A percentile compares a stretch with the other conserved stretches of the same genome.
Evolutionary conservation across 2,888 invertebrate genomes (phyloP).

Genomic region (Augiades crinisus): DNA sequence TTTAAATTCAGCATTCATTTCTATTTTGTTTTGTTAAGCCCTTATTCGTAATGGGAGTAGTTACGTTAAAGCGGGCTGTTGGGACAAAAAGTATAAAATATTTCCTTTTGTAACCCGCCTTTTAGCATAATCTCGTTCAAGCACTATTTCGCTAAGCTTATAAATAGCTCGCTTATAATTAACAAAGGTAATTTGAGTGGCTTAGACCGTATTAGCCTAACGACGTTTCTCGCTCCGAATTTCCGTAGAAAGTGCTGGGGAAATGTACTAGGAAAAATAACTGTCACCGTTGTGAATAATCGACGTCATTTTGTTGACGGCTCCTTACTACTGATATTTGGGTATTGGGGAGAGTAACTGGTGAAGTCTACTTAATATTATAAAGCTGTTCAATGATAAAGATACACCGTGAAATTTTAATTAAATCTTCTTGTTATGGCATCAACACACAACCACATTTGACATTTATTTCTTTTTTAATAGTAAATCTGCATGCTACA

Average conservation of each 20-base stretch:
- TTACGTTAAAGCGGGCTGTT: not conserved
- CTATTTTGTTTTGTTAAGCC: not conserved
- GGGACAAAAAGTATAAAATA: slow-evolving; percentile 2
- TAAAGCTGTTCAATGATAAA: no score
- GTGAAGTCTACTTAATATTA: no score
- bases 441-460: no score
- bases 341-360: not conserved
- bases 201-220: not conserved
- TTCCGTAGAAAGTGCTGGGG: not conserved
- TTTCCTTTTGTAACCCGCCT: not conserved
- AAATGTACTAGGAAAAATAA: slow-evolving; percentile 20
- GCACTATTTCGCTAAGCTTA: slow-evolving; percentile 1
- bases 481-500: no score
- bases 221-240: not conserved
- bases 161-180: slow-evolving; percentile 2
- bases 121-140: not conserved
- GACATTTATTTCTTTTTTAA: no score
- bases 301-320: slow-evolving; percentile 22
- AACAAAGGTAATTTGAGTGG: slow-evolving; percentile 1
- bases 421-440: no score
- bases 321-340: slow-evolving; percentile 5
- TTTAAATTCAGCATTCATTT: not conserved
- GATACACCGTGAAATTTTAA: no score
- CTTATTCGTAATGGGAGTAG: not conserved
- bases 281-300: slow-evolving; percentile 16